Evolutionary conservation across 2,888 invertebrate species (phyloP), one percentile per base, ranked within the genome.

Genomic region (Rhopalosiphum nymphaeae): DNA sequence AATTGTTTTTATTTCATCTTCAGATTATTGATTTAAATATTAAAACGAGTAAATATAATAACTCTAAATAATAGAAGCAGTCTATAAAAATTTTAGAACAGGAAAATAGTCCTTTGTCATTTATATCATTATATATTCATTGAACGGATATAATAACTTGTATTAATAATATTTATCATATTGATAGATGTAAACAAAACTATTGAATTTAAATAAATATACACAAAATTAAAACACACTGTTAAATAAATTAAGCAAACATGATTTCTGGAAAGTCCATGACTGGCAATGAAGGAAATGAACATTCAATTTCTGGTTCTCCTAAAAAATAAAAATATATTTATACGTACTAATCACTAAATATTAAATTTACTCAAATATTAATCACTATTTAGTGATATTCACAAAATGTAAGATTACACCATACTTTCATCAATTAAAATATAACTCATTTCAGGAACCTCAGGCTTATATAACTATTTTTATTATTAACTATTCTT

Each of bases 191-290:
- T 87, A n/a, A 25, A 49, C 3, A 36, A 92, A 92, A 26, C 21
- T 3, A 49, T 92, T 87, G 16, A 67, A 61, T 92, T 49, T 87
- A 36, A 87, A 87, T 49, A 42, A 87, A 87, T 87, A 67, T 0
- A 25, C 3, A 26, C 3, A 85, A 92, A 67, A 67, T 42, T 26
- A 49, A 78, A 89, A 11, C 1, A 11, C 21, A 42, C 78, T 46
- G 11, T 93, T 92, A 29, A 53, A 78, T 78, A 84, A 42, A 1
- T 49, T 49, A 85, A 67, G n/a, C 57, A 57, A 78, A 78, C 21
- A 78, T 78, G 5, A 46, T 26, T 90, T 93, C 90, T 94, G 90
- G 61, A 90, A 94, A 94, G n/a, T 94, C 90, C 93, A 94, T 91
- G 10, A 86, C 9, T 26, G 93, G 93, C 61, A 67, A 49, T 67